Conservation (phyloP, 2,797 vertebrate species). For the Acanthurus tractus region DNA sequence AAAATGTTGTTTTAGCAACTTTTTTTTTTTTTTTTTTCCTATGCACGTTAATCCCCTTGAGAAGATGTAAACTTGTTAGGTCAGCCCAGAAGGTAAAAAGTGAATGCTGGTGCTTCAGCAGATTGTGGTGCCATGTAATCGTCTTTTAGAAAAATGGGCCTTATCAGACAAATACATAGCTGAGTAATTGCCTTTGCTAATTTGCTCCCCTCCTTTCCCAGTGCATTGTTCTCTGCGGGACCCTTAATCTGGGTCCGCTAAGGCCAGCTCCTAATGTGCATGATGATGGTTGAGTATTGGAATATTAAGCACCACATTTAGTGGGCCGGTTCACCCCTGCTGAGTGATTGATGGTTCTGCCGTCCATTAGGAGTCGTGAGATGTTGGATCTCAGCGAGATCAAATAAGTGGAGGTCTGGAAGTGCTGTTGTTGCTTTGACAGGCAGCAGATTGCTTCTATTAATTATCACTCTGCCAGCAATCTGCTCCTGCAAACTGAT, state of each 20-base stretch:
- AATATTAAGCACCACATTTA: conserved; percentile 69
- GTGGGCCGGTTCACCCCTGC: conserved; percentile 44
- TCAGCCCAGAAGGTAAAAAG: conserved; percentile 64
- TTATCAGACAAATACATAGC: conserved; percentile 74
- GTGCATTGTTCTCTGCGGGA: conserved; percentile 77
- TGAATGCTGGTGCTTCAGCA: conserved; percentile 60
- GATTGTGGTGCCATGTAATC: conserved; percentile 68
- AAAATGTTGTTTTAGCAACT: conserved; percentile 60
- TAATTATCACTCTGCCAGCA: conserved; percentile 67
- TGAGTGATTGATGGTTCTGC: conserved; percentile 61
- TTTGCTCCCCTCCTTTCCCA: conserved; percentile 53
- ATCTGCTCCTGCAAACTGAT: conserved; percentile 70
- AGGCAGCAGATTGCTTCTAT: conserved; percentile 68
- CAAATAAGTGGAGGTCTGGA: conserved; percentile 63
- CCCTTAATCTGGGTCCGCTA: conserved; percentile 48
- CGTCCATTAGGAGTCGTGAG: conserved; percentile 55
- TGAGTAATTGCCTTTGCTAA: conserved; percentile 79
- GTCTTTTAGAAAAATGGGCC: conserved; percentile 65
- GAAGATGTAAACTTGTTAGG: conserved; percentile 61
- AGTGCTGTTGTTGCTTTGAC: conserved; percentile 69
- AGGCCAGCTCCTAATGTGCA: conserved; percentile 63
- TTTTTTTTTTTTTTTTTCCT: conserved; percentile 25
- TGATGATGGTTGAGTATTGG: conserved; percentile 64
- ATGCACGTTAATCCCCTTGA: conserved; percentile 40
- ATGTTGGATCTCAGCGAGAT: conserved; percentile 49